These are phyloP conservation scores for Diabrotica undecimpunctata DNA, from an alignment of 1,140 invertebrate genomes.

Conservation along the genomic window DNA sequence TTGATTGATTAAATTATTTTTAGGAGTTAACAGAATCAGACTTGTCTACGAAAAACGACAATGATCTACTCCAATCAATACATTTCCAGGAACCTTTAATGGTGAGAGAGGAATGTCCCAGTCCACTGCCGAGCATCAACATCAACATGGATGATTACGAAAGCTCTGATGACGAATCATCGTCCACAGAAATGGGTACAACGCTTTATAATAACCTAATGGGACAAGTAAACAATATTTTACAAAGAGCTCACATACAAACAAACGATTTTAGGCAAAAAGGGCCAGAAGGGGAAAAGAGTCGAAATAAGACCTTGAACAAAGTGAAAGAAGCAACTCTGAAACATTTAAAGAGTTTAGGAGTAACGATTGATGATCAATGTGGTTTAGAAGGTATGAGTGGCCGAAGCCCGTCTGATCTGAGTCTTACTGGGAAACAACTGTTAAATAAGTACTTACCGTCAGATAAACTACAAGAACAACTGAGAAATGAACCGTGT, in stretches of 20 bases:
- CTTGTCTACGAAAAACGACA: constrained; percentile 14
- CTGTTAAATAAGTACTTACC: constrained; percentile 63
- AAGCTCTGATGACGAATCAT: constrained; percentile 50
- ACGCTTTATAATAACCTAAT: constrained; percentile 67
- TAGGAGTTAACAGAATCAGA: constrained; percentile 34
- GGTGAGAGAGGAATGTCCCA: constrained; percentile 52
- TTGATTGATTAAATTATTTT: background rate
- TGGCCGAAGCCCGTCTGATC: constrained; percentile 28
- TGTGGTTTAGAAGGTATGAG: constrained; percentile 24
- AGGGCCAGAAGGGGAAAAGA: constrained; percentile 19
- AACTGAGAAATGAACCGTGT: constrained; percentile 32
- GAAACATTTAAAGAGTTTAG: constrained; percentile 51
- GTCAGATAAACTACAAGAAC: constrained; percentile 50
- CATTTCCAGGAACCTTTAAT: constrained; percentile 55
- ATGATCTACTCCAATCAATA: constrained; percentile 52
- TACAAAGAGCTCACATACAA: constrained; percentile 46
- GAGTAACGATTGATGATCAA: constrained; percentile 46
- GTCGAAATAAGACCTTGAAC: constrained; percentile 40
- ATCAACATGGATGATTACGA: constrained; percentile 60
- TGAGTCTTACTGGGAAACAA: constrained; percentile 54
- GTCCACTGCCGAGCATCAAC: constrained; percentile 58
- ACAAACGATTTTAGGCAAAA: constrained; percentile 26
- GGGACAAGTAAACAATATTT: constrained; percentile 54
- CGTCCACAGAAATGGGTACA: constrained; percentile 59
- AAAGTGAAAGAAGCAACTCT: constrained; percentile 51